Base-by-base conservation (phyloP, 2,797 vertebrate species). In the Cheirogaleus major region DNA sequence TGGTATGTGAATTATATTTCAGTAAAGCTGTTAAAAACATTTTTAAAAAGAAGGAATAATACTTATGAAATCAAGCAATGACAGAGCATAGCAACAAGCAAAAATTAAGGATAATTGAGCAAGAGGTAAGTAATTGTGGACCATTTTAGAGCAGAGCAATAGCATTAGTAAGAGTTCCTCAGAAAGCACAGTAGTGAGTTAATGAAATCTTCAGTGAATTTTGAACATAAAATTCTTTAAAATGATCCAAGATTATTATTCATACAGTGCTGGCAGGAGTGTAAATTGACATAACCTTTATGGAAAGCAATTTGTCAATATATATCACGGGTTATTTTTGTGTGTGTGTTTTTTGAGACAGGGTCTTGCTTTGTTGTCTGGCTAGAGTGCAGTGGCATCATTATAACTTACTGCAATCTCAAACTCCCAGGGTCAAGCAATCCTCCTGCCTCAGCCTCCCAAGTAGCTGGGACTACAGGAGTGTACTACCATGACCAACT, bases 161-260 rank as follows among this genome's bases (percentile, higher is more conserved):
- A 50, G 43, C 78, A 89, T 38, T 63, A 59, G 52, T 70, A 67
- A 67, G 61, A 38, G 61, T 78, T 79, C 45, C 35, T 93, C 52
- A 78, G 59, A 93, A 78, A 89, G 35, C 59, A 50, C 65, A 78
- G 32, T 38, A 41, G 17, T 70, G 43, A 69, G 52, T 78, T 89
- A 48, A 50, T 61, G 43, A 61, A 63, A n/a, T 83, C 30, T 83
- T 82, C 23, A 61, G 32, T 92, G 43, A 95, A 10, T 59, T 92
- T 80, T 76, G 27, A 92, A 81, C 82, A 91, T 73, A 91, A 72
- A 86, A 59, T 91, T 86, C 45, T 61, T 95, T 80, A 91, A 91
- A 72, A 81, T 57, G 83, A 87, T 12, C 22, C 38, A 27, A 91
- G 25, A 38, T 57, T 87, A 7, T 95, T 57, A 91, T 79, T 91